Evolutionary conservation across 2,797 vertebrate genomes (phyloP).

Genomic region (Otolemur crassicaudatus): DNA sequence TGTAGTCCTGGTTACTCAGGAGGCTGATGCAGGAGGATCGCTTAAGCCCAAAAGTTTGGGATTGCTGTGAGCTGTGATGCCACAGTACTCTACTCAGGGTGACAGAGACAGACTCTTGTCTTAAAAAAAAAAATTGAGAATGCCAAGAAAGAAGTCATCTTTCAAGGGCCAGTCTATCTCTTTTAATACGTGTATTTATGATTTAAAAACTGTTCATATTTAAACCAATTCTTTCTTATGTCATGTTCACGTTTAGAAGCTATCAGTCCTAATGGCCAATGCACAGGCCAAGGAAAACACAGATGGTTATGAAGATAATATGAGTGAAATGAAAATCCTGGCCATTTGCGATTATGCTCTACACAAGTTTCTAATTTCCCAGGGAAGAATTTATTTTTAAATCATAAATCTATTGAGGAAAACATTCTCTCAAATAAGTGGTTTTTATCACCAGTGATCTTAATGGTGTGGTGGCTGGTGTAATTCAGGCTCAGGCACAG

Average conservation of each 20-base stretch:
- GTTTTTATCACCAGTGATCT: neutral
- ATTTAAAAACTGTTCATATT: neutral
- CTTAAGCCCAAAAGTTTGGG: too few species aligned
- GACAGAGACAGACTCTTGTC: too few species aligned
- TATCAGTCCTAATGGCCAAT: neutral
- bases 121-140: too few species aligned
- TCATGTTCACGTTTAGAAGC: neutral
- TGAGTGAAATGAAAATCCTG: neutral
- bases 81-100: too few species aligned
- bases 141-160: neutral
- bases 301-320: neutral
- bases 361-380: neutral
- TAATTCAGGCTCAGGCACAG: accelerated
- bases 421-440: neutral
- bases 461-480: neutral
- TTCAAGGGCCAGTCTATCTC: neutral
- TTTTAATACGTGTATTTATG: neutral
- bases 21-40: too few species aligned
- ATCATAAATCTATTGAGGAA: neutral
- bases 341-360: neutral
- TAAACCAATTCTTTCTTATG: neutral
- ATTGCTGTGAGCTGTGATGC: too few species aligned
- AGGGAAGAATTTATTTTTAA: neutral
- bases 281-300: neutral
- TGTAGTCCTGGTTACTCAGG: too few species aligned